These are phyloP conservation scores for Neotoxoptera formosana DNA, from an alignment of 1,140 invertebrate species.

Conservation along the genomic window DNA sequence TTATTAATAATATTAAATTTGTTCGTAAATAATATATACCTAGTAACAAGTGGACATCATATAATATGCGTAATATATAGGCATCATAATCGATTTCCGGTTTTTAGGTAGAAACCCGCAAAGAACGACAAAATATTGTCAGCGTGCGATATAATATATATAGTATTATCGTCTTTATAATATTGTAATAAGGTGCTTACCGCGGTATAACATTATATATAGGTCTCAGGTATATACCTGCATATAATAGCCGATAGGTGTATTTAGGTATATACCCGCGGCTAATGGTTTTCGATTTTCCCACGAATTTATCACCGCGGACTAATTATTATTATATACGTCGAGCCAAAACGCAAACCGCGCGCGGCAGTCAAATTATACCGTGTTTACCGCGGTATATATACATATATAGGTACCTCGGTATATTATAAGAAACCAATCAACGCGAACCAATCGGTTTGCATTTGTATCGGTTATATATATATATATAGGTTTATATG, in stretches of 20 bases:
- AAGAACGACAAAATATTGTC: no score
- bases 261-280: not conserved
- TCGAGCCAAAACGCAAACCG: not conserved
- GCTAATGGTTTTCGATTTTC: slow-evolving; percentile 10
- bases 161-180: no score
- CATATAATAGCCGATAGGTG: not conserved
- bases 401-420: not conserved
- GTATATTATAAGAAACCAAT: not conserved
- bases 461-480: not conserved
- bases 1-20: no score
- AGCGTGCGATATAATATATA: no score
- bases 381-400: not conserved
- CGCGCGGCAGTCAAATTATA: not conserved
- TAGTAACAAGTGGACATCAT: no score
- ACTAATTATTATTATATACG: not conserved
- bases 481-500: not conserved
- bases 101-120: no score
- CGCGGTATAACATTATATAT: no score
- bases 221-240: no score
- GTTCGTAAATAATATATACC: no score
- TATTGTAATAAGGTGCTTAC: not conserved
- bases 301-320: slow-evolving; percentile 22
- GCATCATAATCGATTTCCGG: no score
- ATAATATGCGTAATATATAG: no score
- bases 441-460: not conserved